Evolutionary conservation across 2,113 vertebrate species (phyloP).

Genomic region (Gopherus flavomarginatus): DNA sequence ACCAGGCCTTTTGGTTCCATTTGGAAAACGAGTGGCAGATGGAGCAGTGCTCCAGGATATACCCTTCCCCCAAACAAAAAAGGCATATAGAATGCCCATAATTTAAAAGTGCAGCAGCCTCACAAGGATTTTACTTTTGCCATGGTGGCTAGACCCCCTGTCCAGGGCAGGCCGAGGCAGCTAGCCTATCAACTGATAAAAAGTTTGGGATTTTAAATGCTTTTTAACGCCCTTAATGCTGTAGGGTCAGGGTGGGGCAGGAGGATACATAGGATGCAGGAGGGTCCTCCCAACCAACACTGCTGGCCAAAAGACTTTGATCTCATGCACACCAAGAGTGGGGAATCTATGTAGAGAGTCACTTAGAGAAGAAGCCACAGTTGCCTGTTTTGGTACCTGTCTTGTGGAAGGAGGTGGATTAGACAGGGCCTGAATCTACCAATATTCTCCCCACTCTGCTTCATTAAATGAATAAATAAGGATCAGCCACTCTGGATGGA

Average conservation of each 20-base stretch:
- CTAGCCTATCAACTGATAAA: background rate
- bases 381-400: background rate
- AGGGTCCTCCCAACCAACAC: background rate
- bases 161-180: background rate
- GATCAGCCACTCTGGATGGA: background rate
- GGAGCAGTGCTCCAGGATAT: too few relatives aligned
- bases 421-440: background rate
- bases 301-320: background rate
- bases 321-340: background rate
- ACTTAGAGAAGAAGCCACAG: background rate
- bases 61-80: background rate
- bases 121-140: background rate
- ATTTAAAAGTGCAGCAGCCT: background rate
- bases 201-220: background rate
- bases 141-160: background rate
- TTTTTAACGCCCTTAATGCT: background rate
- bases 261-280: background rate
- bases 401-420: background rate
- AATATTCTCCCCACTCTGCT: background rate
- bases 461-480: background rate
- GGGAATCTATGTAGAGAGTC: background rate
- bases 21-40: too few relatives aligned
- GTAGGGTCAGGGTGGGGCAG: background rate
- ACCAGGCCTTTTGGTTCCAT: too few relatives aligned
- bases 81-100: background rate